Conservation (phyloP, 2,888 invertebrate species). For the Artemia sinica region DNA sequence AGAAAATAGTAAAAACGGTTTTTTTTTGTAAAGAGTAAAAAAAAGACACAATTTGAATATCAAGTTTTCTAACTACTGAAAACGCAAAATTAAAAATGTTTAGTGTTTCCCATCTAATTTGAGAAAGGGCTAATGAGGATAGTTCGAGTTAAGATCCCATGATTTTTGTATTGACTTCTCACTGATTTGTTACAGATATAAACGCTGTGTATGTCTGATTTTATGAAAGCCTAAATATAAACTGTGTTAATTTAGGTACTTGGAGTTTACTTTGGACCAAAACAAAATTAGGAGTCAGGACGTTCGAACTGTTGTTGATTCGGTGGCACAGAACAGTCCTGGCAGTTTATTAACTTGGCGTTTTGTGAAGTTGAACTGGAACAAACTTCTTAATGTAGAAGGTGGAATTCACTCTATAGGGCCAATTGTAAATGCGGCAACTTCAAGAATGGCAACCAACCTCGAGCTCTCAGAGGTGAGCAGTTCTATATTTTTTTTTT, state of each 20-base stretch:
- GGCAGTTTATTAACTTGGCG: constrained; percentile 54
- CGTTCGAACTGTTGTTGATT: constrained; percentile 49
- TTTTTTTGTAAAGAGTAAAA: no score
- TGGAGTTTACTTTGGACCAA: constrained; percentile 51
- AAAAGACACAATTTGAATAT: no score
- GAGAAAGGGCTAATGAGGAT: no score
- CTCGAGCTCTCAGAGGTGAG: constrained; percentile 53
- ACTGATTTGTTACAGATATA: background rate
- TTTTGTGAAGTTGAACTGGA: constrained; percentile 52
- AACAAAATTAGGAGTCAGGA: constrained; percentile 48
- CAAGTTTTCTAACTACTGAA: no score
- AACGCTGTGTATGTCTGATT: no score
- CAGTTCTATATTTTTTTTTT: constrained; percentile 28
- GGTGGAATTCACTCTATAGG: constrained; percentile 46
- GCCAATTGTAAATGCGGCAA: constrained; percentile 44
- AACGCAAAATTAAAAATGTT: no score
- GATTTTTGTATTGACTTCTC: background rate
- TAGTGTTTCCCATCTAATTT: no score
- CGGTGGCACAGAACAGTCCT: constrained; percentile 45
- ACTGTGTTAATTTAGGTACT: constrained; percentile 39
- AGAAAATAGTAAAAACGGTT: no score
- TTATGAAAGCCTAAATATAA: no score
- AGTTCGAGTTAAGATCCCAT: background rate
- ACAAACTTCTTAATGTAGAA: constrained; percentile 44
- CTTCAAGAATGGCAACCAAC: constrained; percentile 49